Percentiles rank a stretch among this genome's conserved stretches.
phyloP scores from a whole-genome alignment of 2,797 vertebrate genomes.

The Takifugu rubripes region DNA sequence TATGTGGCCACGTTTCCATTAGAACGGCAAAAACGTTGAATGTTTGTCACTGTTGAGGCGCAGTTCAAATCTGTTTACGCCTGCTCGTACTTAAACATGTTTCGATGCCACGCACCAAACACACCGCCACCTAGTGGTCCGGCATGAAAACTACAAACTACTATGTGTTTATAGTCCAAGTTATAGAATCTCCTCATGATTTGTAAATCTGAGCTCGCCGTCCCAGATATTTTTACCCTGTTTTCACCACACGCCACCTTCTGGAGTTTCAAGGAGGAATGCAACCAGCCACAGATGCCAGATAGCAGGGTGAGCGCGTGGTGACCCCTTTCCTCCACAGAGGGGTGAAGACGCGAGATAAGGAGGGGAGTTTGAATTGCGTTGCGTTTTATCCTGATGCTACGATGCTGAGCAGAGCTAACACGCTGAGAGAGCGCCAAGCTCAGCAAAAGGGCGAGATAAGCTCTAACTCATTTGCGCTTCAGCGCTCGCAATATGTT shows the following conservation, averaged over 20 bases:
- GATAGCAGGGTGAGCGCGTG: slow-evolving; percentile 9
- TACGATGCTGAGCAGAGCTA: slow-evolving; percentile 25
- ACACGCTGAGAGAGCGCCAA: neutral
- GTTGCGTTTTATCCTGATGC: slow-evolving; percentile 11
- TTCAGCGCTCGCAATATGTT: slow-evolving; percentile 8
- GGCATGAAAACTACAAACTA: too few relatives aligned
- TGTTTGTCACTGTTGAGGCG: too few relatives aligned
- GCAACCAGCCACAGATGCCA: slow-evolving; percentile 1
- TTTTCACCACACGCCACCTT: slow-evolving; percentile 22
- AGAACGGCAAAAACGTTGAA: too few relatives aligned
- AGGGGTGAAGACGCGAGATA: slow-evolving; percentile 23
- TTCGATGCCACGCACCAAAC: neutral
- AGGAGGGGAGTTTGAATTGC: slow-evolving; percentile 24
- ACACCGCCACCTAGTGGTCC: neutral
- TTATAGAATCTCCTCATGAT: too few relatives aligned
- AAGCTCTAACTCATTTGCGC: slow-evolving; percentile 8
- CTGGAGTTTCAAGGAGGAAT: slow-evolving; percentile 8
- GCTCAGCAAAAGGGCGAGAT: slow-evolving; percentile 17
- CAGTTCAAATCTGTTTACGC: too few relatives aligned
- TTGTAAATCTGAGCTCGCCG: neutral
- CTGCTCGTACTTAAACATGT: too few relatives aligned
- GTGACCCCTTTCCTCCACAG: slow-evolving; percentile 29
- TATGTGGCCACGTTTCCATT: too few relatives aligned
- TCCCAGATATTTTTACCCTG: slow-evolving; percentile 43
- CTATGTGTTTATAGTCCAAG: too few relatives aligned